Percentiles rank a stretch among this genome's conserved stretches.
These are phyloP conservation scores for Andrena trimmerana DNA, from an alignment of 2,888 invertebrate species.

Conservation along the genomic window DNA sequence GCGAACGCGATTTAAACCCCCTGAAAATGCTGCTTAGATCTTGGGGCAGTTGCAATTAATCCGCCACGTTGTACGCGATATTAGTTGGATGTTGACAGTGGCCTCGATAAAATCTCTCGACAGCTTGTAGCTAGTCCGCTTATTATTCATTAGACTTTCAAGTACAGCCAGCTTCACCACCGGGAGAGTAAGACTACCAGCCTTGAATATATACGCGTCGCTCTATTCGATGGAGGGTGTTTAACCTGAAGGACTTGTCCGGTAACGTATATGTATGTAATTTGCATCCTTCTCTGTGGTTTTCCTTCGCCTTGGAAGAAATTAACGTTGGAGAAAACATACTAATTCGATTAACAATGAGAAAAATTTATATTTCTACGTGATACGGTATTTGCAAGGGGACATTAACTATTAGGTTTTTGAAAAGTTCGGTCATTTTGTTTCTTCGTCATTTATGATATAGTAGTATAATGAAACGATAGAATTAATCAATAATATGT, in stretches of 20 bases:
- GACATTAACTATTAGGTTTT: too few species aligned
- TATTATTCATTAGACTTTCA: conserved; percentile 82
- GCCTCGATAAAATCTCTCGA: conserved; percentile 81
- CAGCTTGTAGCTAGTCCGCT: conserved; percentile 75
- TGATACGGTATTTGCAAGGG: too few species aligned
- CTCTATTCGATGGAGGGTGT: conserved; percentile 31
- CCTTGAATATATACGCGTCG: conserved; percentile 63
- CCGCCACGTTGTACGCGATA: conserved; percentile 82
- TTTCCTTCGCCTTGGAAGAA: neutral
- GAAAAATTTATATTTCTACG: neutral
- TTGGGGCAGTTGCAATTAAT: conserved; percentile 80
- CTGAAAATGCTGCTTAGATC: conserved; percentile 76
- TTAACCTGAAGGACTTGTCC: conserved; percentile 8
- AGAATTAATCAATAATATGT: too few species aligned
- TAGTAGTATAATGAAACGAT: too few species aligned
- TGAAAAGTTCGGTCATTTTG: too few species aligned
- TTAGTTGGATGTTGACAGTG: conserved; percentile 84
- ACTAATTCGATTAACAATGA: neutral
- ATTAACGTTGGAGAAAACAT: neutral
- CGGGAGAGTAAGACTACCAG: conserved; percentile 51
- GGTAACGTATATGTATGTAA: conserved; percentile 23
- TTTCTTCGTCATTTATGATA: too few species aligned
- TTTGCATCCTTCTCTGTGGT: conserved; percentile 12
- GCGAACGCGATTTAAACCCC: conserved; percentile 76
- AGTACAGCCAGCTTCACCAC: conserved; percentile 57